phyloP scores from a whole-genome alignment of 2,888 invertebrate species.

The Tribolium freemani region DNA sequence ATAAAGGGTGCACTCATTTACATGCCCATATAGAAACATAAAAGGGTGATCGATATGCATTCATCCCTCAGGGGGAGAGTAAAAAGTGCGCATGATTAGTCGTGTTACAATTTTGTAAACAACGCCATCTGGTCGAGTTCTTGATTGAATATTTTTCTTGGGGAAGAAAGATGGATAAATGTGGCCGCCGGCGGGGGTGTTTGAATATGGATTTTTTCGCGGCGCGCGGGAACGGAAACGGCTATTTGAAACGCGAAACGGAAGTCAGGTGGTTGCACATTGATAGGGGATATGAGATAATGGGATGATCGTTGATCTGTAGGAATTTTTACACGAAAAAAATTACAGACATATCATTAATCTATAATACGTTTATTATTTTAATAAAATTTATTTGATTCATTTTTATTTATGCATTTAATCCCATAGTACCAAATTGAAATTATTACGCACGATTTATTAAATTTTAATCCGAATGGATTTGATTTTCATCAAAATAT shows the following conservation, averaged over 20 bases:
- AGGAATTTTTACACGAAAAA: background rate
- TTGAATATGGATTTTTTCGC: conserved; percentile 33
- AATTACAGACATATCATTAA: too few relatives aligned
- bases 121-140: conserved; percentile 26
- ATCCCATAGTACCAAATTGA: too few relatives aligned
- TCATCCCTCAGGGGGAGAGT: background rate
- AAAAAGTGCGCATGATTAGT: conserved; percentile 31
- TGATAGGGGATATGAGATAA: background rate
- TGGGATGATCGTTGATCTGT: background rate
- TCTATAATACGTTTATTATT: too few relatives aligned
- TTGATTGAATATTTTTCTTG: conserved; percentile 2
- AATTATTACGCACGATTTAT: too few relatives aligned
- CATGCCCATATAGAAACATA: background rate
- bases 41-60: conserved; percentile 21
- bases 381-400: too few relatives aligned
- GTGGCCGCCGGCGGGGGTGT: background rate
- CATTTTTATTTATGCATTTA: too few relatives aligned
- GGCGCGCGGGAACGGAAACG: conserved; percentile 31
- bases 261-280: conserved; percentile 34
- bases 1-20: conserved; percentile 21
- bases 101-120: conserved; percentile 9
- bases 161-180: conserved; percentile 7
- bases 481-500: too few relatives aligned
- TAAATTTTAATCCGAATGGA: too few relatives aligned
- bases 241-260: background rate